Base-by-base conservation (phyloP, 1,140 invertebrate genomes). In the Pseudomyrmex dendroicus region DNA sequence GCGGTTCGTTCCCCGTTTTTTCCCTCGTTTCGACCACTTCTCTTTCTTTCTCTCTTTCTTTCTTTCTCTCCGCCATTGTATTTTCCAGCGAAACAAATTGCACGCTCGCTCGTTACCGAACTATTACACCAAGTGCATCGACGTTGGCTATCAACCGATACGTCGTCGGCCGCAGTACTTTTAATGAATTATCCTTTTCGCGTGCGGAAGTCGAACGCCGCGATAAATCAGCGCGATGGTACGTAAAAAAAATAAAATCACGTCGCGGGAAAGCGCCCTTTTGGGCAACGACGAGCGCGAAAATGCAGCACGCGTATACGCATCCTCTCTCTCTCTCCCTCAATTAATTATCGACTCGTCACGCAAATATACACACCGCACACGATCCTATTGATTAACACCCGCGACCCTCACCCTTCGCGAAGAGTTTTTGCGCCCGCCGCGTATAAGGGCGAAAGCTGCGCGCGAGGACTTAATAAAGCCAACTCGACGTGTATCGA, bases 291-390 rank as follows among this genome's bases (percentile, higher is more conserved):
- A 59, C 50, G 57, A 25, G n/a, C 78, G 70, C 56, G 74, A 82
- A 82, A 82, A 82, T 61, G 35, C 5, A 7, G 5, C 44, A 48
- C 72, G 70, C 72, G 59, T 35, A 35, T 35, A 35, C 0, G 35
- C 35, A 54, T 72, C 44, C 48, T 7, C 48, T 17, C 17, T 5
- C 1, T n/a, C 35, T 66, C 52, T 20, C 17, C 20, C 9, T 44
- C 82, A 76, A 83, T 83, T 83, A 83, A 83, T 83, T 83, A 77
- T 57, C 82, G 62, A 83, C 61, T 83, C 82, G 62, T 77, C 82
- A 77, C 82, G 73, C 62, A 74, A 76, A 61, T 64, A 74, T 7
- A 35, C 35, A 35, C 20, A 82, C 78, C 70, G 62, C 78, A 74
- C 35, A 74, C 70, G 82, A 77, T 61, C 61, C 73, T 83, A 83